A percentile compares a stretch with the other conserved stretches of the same genome.
These are phyloP conservation scores for Mugil cephalus DNA, from an alignment of 2,113 vertebrate species.

Conservation along the genomic window DNA sequence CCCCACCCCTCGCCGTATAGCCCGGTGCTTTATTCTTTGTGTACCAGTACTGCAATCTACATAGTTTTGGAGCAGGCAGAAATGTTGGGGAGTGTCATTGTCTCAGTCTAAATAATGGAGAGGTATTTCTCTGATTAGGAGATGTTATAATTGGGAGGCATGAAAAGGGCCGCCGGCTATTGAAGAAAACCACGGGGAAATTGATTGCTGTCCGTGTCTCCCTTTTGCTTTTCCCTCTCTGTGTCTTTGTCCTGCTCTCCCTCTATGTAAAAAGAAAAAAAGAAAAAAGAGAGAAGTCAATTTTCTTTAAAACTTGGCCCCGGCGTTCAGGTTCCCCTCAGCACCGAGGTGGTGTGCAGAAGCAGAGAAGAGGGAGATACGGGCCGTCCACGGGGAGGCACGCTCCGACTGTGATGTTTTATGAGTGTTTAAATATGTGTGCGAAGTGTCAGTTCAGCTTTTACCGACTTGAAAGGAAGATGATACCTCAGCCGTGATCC, in stretches of 20 bases:
- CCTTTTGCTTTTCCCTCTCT: conserved; percentile 61
- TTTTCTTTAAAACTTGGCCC: conserved; percentile 79
- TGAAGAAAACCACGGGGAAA: conserved; percentile 84
- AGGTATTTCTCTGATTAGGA: conserved; percentile 87
- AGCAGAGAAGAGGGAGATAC: conserved; percentile 30
- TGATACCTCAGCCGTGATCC: background rate
- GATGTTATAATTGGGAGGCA: conserved; percentile 84
- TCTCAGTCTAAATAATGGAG: conserved; percentile 85
- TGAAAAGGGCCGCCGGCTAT: conserved; percentile 84
- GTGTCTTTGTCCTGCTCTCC: conserved; percentile 58
- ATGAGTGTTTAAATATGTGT: conserved; percentile 29
- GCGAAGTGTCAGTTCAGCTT: conserved; percentile 15
- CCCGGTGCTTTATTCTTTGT: conserved; percentile 90
- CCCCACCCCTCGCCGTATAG: conserved; percentile 46
- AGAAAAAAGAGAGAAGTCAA: conserved; percentile 77
- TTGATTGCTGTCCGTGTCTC: conserved; percentile 79
- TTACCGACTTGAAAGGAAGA: conserved; percentile 1
- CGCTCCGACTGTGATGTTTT: conserved; percentile 17
- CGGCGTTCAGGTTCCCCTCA: conserved; percentile 60
- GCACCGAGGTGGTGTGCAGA: conserved; percentile 11
- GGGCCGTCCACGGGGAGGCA: conserved; percentile 29
- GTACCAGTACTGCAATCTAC: conserved; percentile 89
- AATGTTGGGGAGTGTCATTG: conserved; percentile 85
- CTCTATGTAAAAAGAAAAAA: conserved; percentile 67
- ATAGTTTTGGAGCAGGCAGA: conserved; percentile 78